A percentile compares a stretch with the other conserved stretches of the same genome.
Conservation (phyloP, 2,797 vertebrate species). For the Onychomys torridus region DNA sequence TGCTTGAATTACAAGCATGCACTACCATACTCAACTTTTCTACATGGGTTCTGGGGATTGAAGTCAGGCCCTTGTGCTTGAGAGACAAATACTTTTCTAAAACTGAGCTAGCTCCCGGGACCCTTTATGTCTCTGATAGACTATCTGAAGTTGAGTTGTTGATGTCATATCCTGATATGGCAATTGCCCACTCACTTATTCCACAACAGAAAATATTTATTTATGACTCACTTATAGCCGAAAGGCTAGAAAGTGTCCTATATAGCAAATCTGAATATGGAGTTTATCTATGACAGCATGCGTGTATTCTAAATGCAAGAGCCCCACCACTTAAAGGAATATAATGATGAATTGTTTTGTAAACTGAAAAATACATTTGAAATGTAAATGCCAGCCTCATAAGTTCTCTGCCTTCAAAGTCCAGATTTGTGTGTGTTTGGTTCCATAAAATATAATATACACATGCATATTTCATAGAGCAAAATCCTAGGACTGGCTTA, state of each 20-base stretch:
- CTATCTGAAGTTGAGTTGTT: background rate
- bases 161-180: background rate
- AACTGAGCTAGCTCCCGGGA: background rate
- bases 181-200: background rate
- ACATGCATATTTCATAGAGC: background rate
- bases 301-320: conserved; percentile 58
- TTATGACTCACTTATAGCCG: background rate
- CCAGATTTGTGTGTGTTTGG: conserved; percentile 20
- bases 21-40: background rate
- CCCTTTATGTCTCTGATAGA: background rate
- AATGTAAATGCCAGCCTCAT: conserved; percentile 55
- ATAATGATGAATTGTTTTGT: conserved; percentile 57
- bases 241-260: background rate
- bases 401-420: conserved; percentile 30
- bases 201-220: conserved; percentile 1
- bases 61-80: background rate
- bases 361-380: conserved; percentile 63
- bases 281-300: background rate
- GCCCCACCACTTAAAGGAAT: conserved; percentile 37
- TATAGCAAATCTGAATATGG: background rate
- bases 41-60: background rate
- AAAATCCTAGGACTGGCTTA: background rate
- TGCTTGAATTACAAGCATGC: background rate
- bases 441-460: conserved; percentile 44
- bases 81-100: background rate